Evolutionary conservation across 1,140 invertebrate genomes (phyloP).

Genomic region (Hycleus phaleratus): DNA sequence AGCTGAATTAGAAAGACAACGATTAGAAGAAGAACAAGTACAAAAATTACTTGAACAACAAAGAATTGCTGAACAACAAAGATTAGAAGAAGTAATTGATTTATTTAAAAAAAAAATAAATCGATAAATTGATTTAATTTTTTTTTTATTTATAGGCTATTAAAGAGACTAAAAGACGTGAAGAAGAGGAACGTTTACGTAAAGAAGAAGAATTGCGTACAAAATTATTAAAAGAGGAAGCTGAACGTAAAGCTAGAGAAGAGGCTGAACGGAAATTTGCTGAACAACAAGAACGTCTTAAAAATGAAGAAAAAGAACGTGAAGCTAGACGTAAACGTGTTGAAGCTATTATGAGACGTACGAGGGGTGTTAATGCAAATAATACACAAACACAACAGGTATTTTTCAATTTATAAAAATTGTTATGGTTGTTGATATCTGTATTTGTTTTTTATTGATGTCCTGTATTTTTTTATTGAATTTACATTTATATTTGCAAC

Average conservation of each 20-base stretch:
- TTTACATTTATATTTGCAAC: too few relatives aligned
- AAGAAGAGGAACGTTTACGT: conserved; percentile 55
- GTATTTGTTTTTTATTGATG: not conserved
- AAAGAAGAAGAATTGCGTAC: conserved; percentile 60
- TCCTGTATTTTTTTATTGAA: not conserved
- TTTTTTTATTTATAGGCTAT: conserved; percentile 29
- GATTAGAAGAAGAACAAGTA: conserved; percentile 75
- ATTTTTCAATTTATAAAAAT: not conserved
- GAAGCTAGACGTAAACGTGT: conserved; percentile 68
- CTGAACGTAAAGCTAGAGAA: conserved; percentile 64
- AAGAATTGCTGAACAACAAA: conserved; percentile 62
- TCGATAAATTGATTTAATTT: not conserved
- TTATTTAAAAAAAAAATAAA: conserved; percentile 23
- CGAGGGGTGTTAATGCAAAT: conserved; percentile 56
- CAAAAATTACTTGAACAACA: conserved; percentile 68
- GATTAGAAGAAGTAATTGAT: conserved; percentile 52
- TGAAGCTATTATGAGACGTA: conserved; percentile 76
- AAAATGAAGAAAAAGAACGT: conserved; percentile 73
- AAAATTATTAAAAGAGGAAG: conserved; percentile 68
- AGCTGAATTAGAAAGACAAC: conserved; percentile 63
- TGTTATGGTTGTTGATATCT: not conserved
- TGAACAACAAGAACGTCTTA: conserved; percentile 65
- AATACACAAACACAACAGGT: conserved; percentile 45
- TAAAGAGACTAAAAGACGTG: conserved; percentile 53
- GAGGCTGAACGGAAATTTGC: conserved; percentile 65